A percentile compares a stretch with the other conserved stretches of the same genome.
phyloP scores from a whole-genome alignment of 2,797 vertebrate genomes.

The Amblyraja radiata region DNA sequence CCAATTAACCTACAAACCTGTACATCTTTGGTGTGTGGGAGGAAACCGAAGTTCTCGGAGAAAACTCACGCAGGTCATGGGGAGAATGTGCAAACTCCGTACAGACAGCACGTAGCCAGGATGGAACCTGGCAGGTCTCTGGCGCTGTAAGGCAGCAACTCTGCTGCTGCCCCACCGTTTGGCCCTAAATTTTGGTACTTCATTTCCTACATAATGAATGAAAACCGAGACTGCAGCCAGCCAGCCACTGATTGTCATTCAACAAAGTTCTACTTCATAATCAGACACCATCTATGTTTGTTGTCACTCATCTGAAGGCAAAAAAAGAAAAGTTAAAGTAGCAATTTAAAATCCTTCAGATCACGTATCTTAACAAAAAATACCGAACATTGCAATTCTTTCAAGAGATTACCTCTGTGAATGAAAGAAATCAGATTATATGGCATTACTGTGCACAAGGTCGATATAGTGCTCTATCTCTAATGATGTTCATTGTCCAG shows the following conservation, averaged over 20 bases:
- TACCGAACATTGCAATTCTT: neutral
- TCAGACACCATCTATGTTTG: neutral
- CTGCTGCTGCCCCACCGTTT: too few relatives aligned
- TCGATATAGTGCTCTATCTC: slow-evolving; percentile 7
- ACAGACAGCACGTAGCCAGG: too few relatives aligned
- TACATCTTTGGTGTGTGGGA: too few relatives aligned
- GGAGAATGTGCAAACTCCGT: too few relatives aligned
- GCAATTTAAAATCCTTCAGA: neutral
- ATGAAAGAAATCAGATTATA: slow-evolving; percentile 18
- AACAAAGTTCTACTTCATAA: neutral
- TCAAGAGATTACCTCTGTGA: slow-evolving; percentile 8
- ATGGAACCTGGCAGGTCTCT: too few relatives aligned
- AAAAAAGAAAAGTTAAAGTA: neutral
- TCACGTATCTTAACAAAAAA: neutral
- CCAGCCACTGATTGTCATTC: neutral
- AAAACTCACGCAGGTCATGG: too few relatives aligned
- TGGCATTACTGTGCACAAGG: neutral
- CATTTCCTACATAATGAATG: neutral
- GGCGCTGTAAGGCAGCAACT: too few relatives aligned
- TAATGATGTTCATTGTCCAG: slow-evolving; percentile 29
- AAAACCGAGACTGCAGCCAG: neutral
- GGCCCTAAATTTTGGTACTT: too few relatives aligned
- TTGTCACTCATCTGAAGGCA: neutral
- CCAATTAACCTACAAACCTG: too few relatives aligned
- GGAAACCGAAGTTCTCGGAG: too few relatives aligned